Evolutionary conservation across 92 coral and sea anemone genomes (phyloP), one percentile per base, ranked within the genome.

Genomic region (Paramuricea clavata): DNA sequence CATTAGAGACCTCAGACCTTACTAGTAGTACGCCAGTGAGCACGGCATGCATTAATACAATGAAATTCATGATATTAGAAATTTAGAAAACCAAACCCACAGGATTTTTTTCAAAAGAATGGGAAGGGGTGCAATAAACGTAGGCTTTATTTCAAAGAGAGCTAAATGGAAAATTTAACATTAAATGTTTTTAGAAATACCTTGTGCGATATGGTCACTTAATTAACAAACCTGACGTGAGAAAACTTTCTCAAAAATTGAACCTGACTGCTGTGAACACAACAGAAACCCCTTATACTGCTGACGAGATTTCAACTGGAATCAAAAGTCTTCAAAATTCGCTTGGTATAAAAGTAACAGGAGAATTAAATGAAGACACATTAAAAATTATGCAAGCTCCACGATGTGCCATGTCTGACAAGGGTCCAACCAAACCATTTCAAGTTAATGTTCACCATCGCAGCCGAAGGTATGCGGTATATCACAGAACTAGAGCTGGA

Each of bases 361-460:
- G 89, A 10, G 61, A 35, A 36, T 2, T 88, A n/a, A 73, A 79
- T 69, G 64, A 50, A 39, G 90, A 83, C 23, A 57, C 82, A 33
- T 39, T 26, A 56, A 77, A 76, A 50, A 39, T 65, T 2, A 16
- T 73, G 34, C 36, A 61, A 0, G 49, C 75, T 13, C 90, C 91
- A 19, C 83, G 88, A 42, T 83, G 89, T 62, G 91, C 88, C n/a
- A 74, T 87, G 19, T 69, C 76, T 72, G 93, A 91, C 68, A 36
- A 68, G 47, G 21, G 22, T 7, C 47, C 9, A 16, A 49, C 6
- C 34, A 75, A 11, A 33, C 76, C 56, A 41, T 79, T 27, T 23
- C 60, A 43, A 69, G 44, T 69, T 19, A 81, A 26, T 35, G 82
- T 28, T 17, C 65, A 68, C 69, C 56, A 43, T 34, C 83, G 57